Conservation (phyloP, 2,797 vertebrate genomes). For the Pempheris klunzingeri region DNA sequence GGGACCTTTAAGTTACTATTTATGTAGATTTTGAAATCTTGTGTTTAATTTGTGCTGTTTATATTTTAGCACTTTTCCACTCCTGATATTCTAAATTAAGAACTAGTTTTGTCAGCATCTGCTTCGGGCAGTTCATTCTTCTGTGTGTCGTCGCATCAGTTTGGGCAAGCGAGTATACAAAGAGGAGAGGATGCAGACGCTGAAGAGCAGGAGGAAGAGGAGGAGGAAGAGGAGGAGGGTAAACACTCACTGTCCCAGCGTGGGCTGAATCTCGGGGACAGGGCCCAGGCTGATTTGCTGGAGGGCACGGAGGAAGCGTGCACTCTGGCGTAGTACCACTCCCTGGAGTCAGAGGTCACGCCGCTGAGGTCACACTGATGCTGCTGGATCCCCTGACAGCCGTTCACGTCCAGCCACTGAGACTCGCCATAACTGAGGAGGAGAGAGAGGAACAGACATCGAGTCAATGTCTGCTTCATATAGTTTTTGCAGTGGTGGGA, state of each 20-base stretch:
- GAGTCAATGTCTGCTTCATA: neutral
- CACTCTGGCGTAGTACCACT: constrained; percentile 91
- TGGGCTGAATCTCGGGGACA: constrained; percentile 88
- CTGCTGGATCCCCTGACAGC: constrained; percentile 86
- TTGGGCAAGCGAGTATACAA: neutral
- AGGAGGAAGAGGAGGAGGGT: neutral
- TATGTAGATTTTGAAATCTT: neutral
- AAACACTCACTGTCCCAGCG: constrained; percentile 89
- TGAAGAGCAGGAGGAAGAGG: neutral
- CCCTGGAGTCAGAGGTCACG: constrained; percentile 84
- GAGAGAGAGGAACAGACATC: neutral
- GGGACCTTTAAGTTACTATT: neutral
- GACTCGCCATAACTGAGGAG: constrained; percentile 88
- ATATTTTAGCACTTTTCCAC: neutral
- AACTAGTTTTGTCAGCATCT: neutral
- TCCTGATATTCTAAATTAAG: neutral
- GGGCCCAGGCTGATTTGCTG: constrained; percentile 84
- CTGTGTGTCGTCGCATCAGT: neutral
- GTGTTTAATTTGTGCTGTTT: neutral
- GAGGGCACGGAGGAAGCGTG: constrained; percentile 52
- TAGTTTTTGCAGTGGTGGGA: neutral
- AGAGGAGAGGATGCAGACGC: neutral
- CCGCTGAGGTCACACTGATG: constrained; percentile 89
- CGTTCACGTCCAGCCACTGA: constrained; percentile 82
- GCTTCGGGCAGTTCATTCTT: neutral